phyloP scores from a whole-genome alignment of 2,113 vertebrate species.

The Leptobrachium leishanense region DNA sequence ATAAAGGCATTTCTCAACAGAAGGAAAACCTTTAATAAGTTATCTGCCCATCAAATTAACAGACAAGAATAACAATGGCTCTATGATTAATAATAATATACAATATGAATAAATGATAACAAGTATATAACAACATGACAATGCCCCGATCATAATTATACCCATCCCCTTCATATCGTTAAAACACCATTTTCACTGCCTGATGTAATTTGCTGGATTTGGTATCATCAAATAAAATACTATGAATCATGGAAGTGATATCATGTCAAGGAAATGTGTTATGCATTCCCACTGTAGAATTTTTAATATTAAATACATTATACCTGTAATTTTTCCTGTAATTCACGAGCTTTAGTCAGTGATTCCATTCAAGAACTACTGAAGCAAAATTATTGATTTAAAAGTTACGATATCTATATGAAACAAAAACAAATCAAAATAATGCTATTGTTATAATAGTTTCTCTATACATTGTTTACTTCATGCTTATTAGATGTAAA shows the following conservation, averaged over 20 bases:
- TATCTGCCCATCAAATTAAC: slow-evolving; percentile 45
- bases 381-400: neutral
- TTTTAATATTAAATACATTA: slow-evolving; percentile 14
- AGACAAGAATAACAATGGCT: slow-evolving; percentile 25
- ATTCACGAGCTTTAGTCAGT: neutral
- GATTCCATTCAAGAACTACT: neutral
- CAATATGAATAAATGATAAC: slow-evolving; percentile 49
- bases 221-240: slow-evolving; percentile 11
- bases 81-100: slow-evolving; percentile 47
- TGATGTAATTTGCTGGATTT: slow-evolving; percentile 26
- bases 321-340: slow-evolving; percentile 12
- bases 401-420: too few relatives aligned
- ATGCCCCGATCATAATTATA: slow-evolving; percentile 31
- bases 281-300: neutral
- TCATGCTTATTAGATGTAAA: too few relatives aligned
- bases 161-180: slow-evolving; percentile 30
- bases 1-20: slow-evolving; percentile 43
- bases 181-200: slow-evolving; percentile 35
- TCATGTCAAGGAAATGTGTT: slow-evolving; percentile 14
- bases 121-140: slow-evolving; percentile 26
- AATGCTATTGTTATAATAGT: too few relatives aligned
- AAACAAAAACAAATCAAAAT: too few relatives aligned
- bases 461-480: too few relatives aligned
- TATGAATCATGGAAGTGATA: slow-evolving; percentile 14
- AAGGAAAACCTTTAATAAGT: slow-evolving; percentile 38